Conservation (phyloP, 2,888 invertebrate genomes). For the Galeruca laticollis region DNA sequence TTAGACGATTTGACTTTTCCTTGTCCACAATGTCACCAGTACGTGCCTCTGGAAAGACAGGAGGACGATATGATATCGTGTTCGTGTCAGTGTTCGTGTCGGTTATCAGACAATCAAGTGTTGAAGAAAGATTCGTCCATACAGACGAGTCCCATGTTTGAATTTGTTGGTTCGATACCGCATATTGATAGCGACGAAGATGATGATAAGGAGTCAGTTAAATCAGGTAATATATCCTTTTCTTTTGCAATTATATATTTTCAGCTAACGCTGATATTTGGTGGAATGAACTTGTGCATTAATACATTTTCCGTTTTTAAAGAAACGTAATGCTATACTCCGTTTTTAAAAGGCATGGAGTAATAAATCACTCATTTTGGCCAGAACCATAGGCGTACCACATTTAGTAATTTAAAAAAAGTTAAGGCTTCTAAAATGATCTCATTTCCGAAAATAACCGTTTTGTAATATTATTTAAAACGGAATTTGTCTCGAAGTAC, state of each 20-base stretch:
- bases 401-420: no score
- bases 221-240: constrained; percentile 59
- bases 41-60: constrained; percentile 63
- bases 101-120: constrained; percentile 58
- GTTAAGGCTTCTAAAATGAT: no score
- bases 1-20: constrained; percentile 76
- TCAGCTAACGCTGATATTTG: background rate
- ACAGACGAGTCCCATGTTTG: constrained; percentile 72
- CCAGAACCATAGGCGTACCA: no score
- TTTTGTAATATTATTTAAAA: no score
- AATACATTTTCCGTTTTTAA: no score
- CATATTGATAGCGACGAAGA: constrained; percentile 82
- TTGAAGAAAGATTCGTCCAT: constrained; percentile 66
- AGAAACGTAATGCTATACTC: no score
- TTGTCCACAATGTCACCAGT: constrained; percentile 68
- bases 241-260: background rate
- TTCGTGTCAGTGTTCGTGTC: constrained; percentile 64
- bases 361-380: no score
- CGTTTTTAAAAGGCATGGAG: no score
- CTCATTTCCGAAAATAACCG: no score
- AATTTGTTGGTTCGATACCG: constrained; percentile 76
- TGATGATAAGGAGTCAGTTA: constrained; percentile 64
- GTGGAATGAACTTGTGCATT: background rate
- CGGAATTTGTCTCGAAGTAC: no score
- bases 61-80: constrained; percentile 58